Base-by-base conservation (phyloP, 2,888 invertebrate species). In the Ophion ventricosus region DNA sequence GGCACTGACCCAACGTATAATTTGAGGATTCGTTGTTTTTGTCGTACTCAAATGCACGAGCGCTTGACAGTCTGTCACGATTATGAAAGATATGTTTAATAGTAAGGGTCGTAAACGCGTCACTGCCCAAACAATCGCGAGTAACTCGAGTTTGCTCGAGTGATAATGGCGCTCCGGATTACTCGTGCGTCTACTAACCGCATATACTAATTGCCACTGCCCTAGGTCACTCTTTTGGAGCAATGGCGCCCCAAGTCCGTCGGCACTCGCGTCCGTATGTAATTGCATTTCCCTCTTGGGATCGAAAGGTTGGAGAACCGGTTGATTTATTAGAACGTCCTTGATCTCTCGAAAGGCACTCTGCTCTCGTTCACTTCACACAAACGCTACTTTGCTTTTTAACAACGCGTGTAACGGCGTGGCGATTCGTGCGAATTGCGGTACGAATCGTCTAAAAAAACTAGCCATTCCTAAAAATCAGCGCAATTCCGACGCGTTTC, bases 1-100 rank as follows among this genome's bases (percentile, higher is more conserved):
- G 2, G 72, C 43, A 2, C 56, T 63, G 17, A 54, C 43, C 67
- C 57, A 77, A 0, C 73, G 40, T 0, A 67, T 29, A 5, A 77
- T 29, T 17, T 73, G 72, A 14, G 70, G 76, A 20, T 64, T 70
- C 0, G 40, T 43, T 1, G 74, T 75, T 17, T 57, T 29, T 57
- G 82, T 57, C 0, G 85, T 67, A 23, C 87, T 87, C 4, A 89
- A 35, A 11, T 88, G 86, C 2, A 88, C 54, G 3, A 90, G 43
- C 11, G 89, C 88, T 43, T 88, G 87, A 59, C 87, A 89, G 75
- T 89, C 90, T 0, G 88, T 88, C 1, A 88, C 74, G 3, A 91
- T 77, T 5, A 80, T 87, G 67, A 89, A 88, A 0, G 20, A 20
- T 1, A 80, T 64, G 5, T 70, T 66, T 0, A 72, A 20, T 0